A percentile compares a stretch with the other conserved stretches of the same genome.
Evolutionary conservation across 2,888 invertebrate species (phyloP).

Genomic region (Pteria penguin): DNA sequence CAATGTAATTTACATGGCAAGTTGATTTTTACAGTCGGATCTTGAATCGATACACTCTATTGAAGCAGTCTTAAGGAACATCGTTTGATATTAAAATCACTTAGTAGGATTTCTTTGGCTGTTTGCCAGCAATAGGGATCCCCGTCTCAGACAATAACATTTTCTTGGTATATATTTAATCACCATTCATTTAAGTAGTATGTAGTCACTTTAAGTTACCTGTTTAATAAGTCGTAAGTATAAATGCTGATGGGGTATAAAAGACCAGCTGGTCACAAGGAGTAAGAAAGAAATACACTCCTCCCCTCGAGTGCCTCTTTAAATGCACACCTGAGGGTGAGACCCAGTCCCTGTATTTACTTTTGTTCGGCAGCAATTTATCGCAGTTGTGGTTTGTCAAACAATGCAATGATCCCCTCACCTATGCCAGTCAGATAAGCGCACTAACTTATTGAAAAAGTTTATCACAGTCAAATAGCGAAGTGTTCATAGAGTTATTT

Average conservation of each 20-base stretch:
- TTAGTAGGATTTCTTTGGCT: slow-evolving; percentile 38
- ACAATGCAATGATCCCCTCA: slow-evolving; percentile 38
- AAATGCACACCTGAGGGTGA: slow-evolving; percentile 41
- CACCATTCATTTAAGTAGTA: too few relatives aligned
- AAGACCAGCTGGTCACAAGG: too few relatives aligned
- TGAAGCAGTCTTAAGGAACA: slow-evolving; percentile 43
- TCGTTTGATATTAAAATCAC: slow-evolving; percentile 45
- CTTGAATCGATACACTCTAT: slow-evolving; percentile 27
- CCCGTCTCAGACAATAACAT: background rate
- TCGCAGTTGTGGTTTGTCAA: slow-evolving; percentile 36
- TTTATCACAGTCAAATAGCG: background rate
- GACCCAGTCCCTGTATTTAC: slow-evolving; percentile 39
- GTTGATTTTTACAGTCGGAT: slow-evolving; percentile 21
- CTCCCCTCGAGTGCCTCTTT: slow-evolving; percentile 5
- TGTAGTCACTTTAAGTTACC: too few relatives aligned
- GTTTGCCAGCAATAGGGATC: slow-evolving; percentile 31
- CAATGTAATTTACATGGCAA: slow-evolving; percentile 17
- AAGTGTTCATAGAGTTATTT: background rate
- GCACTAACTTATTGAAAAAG: background rate
- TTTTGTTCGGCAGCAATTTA: slow-evolving; percentile 44
- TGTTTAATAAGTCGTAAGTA: too few relatives aligned
- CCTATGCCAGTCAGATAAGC: background rate
- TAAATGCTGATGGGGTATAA: too few relatives aligned
- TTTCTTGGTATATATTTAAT: background rate
- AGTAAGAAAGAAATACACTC: too few relatives aligned